Evolutionary conservation across 2,888 invertebrate species (phyloP), one percentile per base, ranked within the genome.

Genomic region (Nomada fucata): DNA sequence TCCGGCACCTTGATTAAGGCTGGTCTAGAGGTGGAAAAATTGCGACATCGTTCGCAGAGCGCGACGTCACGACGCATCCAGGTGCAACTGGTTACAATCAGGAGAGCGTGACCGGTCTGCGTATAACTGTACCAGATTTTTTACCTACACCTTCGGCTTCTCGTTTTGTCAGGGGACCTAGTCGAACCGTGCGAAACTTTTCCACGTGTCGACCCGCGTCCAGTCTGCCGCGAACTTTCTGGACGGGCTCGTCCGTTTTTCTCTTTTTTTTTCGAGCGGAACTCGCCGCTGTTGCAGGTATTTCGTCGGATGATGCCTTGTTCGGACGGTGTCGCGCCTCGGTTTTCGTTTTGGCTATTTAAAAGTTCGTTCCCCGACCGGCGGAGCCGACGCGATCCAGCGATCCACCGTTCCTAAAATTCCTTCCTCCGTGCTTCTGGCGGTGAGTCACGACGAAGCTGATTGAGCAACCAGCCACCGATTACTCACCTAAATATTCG

Each of bases 101-200:
- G 50, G 74, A 52, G 79, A 87, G 87, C 87, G 82, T 84, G 86
- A 86, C 84, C 80, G 65, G 76, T 71, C 76, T 68, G 60, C 60
- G 84, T 52, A 59, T 87, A 87, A 87, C 87, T 83, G 86, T 84
- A 81, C 68, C 60, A 23, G 64, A 80, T 67, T 69, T 10, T 44
- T 75, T 42, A 11, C 26, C 36, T 36, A 36, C 20, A 20, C 20
- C 42, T 15, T 11, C 20, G 18, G 23, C 4, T 57, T 70, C 57
- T 53, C 42, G 55, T n/a, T 70, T 64, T 36, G 50, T 63, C 42
- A 13, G 52, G 20, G 57, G 65, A 52, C 44, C 13, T 29, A n/a
- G 18, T 36, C 20, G 50, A 60, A 23, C 52, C 52, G 61, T 23
- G 60, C 23, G 36, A 53, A 52, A 52, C 52, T 52, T 42, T 18